A percentile compares a stretch with the other conserved stretches of the same genome.
Conservation (phyloP, 2,797 vertebrate genomes). For the Sternotherus odoratus region DNA sequence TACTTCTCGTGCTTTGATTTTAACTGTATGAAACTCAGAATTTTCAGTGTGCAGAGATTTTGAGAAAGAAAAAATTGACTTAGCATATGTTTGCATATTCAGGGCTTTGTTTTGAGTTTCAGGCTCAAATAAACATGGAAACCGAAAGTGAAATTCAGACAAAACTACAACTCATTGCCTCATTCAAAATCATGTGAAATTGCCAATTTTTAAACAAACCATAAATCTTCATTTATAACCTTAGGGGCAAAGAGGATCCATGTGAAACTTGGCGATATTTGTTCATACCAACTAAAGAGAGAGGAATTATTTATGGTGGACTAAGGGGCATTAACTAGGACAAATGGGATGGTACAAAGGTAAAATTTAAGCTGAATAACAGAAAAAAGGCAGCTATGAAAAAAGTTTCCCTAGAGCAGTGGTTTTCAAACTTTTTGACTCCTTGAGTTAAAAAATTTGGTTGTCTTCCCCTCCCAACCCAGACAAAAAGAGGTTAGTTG, state of each 20-base stretch:
- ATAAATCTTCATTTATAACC: neutral
- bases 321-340: neutral
- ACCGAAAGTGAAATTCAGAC: slow-evolving; percentile 3
- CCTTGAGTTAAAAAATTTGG: no score
- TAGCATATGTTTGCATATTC: slow-evolving; percentile 2
- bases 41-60: slow-evolving; percentile 25
- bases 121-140: slow-evolving; percentile 28
- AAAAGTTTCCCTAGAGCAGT: neutral
- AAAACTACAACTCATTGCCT: neutral
- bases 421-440: no score
- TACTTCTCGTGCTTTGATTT: slow-evolving; percentile 58
- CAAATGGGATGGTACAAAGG: neutral
- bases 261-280: neutral
- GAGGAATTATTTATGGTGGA: neutral
- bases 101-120: slow-evolving; percentile 24
- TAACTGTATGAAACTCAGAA: slow-evolving; percentile 44
- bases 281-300: neutral
- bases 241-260: neutral
- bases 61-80: slow-evolving; percentile 46
- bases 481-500: no score
- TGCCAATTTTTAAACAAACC: neutral
- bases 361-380: neutral
- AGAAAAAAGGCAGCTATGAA: neutral
- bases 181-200: neutral
- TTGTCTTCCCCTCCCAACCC: no score